phyloP scores from a whole-genome alignment of 2,113 vertebrate genomes.

The Gopherus evgoodei region DNA sequence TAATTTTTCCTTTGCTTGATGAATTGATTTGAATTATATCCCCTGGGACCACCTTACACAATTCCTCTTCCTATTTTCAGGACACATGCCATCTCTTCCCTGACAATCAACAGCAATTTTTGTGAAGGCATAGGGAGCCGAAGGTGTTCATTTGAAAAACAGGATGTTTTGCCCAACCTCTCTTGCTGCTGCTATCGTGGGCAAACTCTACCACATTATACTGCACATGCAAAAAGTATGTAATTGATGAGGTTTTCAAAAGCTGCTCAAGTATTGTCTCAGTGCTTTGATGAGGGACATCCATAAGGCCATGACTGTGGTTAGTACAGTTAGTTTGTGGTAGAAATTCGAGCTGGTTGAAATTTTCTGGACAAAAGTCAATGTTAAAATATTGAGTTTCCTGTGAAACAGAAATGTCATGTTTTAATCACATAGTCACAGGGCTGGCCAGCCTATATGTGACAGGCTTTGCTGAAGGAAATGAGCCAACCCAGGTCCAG shows the following conservation, averaged over 20 bases:
- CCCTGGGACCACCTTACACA: background rate
- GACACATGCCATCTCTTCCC: background rate
- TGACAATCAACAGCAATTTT: background rate
- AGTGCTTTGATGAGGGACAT: background rate
- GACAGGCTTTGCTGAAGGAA: background rate
- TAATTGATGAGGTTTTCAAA: background rate
- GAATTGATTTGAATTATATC: background rate
- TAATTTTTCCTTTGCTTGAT: background rate
- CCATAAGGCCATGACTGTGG: background rate
- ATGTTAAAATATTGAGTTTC: background rate
- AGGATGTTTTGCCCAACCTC: background rate
- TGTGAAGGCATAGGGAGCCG: background rate
- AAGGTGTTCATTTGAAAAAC: background rate
- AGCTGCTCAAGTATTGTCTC: background rate
- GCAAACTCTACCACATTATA: background rate
- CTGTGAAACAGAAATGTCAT: rapidly evolving
- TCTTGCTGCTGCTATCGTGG: background rate
- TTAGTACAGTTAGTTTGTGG: rapidly evolving
- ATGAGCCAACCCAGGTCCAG: background rate
- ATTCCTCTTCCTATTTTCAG: background rate
- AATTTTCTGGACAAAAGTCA: background rate
- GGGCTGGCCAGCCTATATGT: background rate
- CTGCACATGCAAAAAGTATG: background rate
- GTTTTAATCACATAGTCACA: background rate
- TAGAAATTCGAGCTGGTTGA: background rate